Conservation (phyloP, 2,797 vertebrate species). For the Fistularia commersonii region DNA sequence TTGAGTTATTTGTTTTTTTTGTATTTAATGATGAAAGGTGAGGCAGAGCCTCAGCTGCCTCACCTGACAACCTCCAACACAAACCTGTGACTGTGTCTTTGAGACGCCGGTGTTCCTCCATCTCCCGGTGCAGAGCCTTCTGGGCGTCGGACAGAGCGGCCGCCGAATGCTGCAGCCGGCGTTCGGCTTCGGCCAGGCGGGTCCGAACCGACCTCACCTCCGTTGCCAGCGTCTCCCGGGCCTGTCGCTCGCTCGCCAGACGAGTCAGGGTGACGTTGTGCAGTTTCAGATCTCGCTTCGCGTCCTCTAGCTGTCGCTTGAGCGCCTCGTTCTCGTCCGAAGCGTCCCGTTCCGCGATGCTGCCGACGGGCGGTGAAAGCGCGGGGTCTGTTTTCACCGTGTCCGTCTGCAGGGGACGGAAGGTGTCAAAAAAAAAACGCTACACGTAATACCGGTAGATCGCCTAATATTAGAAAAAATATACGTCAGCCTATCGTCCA, state of each 20-base stretch:
- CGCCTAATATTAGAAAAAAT: too few relatives aligned
- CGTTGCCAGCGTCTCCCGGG: conserved; percentile 78
- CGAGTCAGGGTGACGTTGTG: conserved; percentile 82
- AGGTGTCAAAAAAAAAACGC: too few relatives aligned
- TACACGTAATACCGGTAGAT: too few relatives aligned
- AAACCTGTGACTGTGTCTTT: conserved; percentile 78
- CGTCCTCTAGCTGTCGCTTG: conserved; percentile 83
- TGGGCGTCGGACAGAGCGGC: conserved; percentile 75
- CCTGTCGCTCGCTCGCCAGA: conserved; percentile 83
- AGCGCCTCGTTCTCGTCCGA: conserved; percentile 81
- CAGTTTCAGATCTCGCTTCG: conserved; percentile 82
- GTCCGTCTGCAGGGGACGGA: conserved; percentile 63
- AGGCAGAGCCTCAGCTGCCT: not conserved
- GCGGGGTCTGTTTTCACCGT: conserved; percentile 79
- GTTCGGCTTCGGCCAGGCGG: conserved; percentile 74
- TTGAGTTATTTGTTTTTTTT: too few relatives aligned
- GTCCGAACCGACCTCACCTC: conserved; percentile 78
- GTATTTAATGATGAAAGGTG: not conserved
- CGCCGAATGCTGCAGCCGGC: conserved; percentile 81
- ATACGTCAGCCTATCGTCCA: too few relatives aligned
- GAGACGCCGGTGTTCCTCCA: conserved; percentile 80
- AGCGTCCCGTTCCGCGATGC: conserved; percentile 79
- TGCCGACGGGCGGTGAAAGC: conserved; percentile 64
- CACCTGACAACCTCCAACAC: conserved; percentile 22
- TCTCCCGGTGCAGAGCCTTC: conserved; percentile 79